Evolutionary conservation across 2,113 vertebrate species (phyloP).

Genomic region (Bagarius yarrelli): DNA sequence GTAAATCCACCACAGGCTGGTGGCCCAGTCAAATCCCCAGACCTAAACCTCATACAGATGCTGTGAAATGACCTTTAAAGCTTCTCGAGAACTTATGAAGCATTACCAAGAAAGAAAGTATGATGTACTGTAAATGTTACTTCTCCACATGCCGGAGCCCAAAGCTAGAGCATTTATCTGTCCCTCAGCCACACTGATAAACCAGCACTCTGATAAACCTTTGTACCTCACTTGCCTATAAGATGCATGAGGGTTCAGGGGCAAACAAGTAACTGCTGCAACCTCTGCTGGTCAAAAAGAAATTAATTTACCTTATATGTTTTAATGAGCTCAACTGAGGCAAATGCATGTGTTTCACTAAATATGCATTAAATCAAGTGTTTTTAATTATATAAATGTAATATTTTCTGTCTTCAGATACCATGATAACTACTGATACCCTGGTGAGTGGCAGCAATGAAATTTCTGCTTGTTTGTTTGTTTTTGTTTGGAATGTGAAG

Average conservation of each 20-base stretch:
- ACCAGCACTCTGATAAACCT: constrained; percentile 77
- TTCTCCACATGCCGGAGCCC: constrained; percentile 74
- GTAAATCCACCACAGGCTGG: too few species aligned
- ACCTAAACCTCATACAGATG: too few species aligned
- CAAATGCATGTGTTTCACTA: too few species aligned
- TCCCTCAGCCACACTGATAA: constrained; percentile 60
- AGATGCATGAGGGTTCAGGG: constrained; percentile 63
- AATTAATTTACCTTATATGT: constrained; percentile 73
- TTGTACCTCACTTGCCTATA: constrained; percentile 71
- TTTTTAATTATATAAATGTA: too few species aligned
- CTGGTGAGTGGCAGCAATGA: too few species aligned
- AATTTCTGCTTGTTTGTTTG: too few species aligned
- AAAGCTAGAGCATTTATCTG: constrained; percentile 58
- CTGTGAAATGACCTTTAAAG: too few species aligned
- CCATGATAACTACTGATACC: too few species aligned
- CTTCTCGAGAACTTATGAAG: constrained; percentile 60
- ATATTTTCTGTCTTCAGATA: too few species aligned
- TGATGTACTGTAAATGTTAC: constrained; percentile 78
- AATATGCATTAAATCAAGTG: too few species aligned
- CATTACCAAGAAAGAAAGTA: constrained; percentile 66
- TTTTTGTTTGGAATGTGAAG: too few species aligned
- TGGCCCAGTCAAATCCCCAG: too few species aligned
- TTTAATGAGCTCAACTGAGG: constrained; percentile 75
- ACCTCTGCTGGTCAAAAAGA: constrained; percentile 56
- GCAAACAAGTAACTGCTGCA: constrained; percentile 70